Evolutionary conservation across 2,113 vertebrate species (phyloP).

Genomic region (Trogon melanurus): DNA sequence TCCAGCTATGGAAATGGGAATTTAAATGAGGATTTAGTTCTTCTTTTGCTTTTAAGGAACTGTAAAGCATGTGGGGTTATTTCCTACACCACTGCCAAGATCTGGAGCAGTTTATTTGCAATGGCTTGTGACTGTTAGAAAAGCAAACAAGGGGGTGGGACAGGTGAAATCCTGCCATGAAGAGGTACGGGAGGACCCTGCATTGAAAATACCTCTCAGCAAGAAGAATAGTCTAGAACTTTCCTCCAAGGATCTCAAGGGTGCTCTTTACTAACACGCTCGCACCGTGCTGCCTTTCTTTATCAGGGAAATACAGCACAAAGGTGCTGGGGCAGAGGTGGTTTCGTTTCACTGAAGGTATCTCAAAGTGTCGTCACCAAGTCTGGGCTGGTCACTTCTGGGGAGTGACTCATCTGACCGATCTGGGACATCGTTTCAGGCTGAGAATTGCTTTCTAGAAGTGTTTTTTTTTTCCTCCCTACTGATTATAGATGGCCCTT

Average conservation of each 20-base stretch:
- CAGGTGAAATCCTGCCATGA: background rate
- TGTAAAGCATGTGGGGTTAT: background rate
- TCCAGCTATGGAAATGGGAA: background rate
- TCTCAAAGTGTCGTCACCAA: background rate
- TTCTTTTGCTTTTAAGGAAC: background rate
- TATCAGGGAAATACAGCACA: background rate
- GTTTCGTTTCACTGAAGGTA: background rate
- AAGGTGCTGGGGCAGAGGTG: accelerated
- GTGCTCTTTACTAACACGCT: accelerated
- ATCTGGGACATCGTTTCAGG: background rate
- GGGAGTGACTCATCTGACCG: accelerated
- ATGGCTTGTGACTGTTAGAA: background rate
- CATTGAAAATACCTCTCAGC: background rate
- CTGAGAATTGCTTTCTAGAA: background rate
- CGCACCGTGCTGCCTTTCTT: accelerated
- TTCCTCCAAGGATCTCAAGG: background rate
- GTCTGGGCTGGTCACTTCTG: background rate
- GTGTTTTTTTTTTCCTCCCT: background rate
- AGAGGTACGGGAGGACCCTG: background rate
- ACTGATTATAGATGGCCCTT: background rate
- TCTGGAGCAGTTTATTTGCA: background rate
- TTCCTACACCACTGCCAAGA: background rate
- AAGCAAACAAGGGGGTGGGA: background rate
- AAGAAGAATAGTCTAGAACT: accelerated
- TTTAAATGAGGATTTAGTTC: background rate